A percentile compares a stretch with the other conserved stretches of the same genome.
Evolutionary conservation across 2,113 vertebrate species (phyloP).

Genomic region (Solea solea): DNA sequence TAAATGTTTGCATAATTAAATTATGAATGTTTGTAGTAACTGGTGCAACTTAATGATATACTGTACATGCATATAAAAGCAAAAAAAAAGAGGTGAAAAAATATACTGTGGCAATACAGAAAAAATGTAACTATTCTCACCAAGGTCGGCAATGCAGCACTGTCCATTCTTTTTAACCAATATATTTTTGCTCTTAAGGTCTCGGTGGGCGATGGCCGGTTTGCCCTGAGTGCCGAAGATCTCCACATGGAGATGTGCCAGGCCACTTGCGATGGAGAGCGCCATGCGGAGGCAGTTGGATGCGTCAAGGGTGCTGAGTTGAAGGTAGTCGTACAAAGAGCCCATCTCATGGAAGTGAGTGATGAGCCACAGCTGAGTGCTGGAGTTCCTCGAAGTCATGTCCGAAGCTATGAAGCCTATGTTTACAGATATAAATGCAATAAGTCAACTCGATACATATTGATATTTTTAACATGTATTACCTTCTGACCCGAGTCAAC

Average conservation of each 20-base stretch:
- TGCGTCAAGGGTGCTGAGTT: constrained; percentile 93
- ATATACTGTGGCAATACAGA: not conserved
- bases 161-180: constrained; percentile 97
- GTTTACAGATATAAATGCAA: constrained; percentile 1
- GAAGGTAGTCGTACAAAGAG: constrained; percentile 96
- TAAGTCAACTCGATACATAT: not conserved
- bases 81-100: not conserved
- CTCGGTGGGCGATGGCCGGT: constrained; percentile 94
- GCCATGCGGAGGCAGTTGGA: constrained; percentile 92
- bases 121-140: constrained; percentile 76
- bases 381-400: constrained; percentile 98
- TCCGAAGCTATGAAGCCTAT: constrained; percentile 95
- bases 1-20: not conserved
- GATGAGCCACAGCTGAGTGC: constrained; percentile 97
- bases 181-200: constrained; percentile 99
- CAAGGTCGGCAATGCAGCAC: constrained; percentile 97
- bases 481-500: too few species aligned
- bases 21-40: too few species aligned
- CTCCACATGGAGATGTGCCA: constrained; percentile 96
- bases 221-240: constrained; percentile 99
- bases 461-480: too few species aligned
- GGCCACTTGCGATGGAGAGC: constrained; percentile 92
- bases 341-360: constrained; percentile 99
- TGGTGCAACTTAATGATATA: not conserved
- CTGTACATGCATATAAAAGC: not conserved